A percentile compares a stretch with the other conserved stretches of the same genome.
Evolutionary conservation across 1,140 invertebrate species (phyloP).

Genomic region (Dendrolimus kikuchii): DNA sequence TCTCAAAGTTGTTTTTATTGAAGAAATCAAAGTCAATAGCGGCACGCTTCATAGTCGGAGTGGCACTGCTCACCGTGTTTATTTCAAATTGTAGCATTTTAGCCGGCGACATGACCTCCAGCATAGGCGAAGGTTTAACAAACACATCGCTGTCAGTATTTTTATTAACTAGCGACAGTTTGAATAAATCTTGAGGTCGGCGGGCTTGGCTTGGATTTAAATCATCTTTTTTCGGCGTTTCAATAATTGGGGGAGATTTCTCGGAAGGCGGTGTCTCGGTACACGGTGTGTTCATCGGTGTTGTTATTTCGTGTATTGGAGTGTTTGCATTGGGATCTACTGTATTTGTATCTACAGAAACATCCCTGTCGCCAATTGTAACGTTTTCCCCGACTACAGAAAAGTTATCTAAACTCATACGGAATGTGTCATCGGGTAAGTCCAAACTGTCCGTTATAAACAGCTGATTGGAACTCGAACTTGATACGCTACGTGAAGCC

Average conservation of each 20-base stretch:
- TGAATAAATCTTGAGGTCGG: constrained; percentile 34
- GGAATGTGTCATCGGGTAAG: constrained; percentile 53
- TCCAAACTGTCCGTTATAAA: constrained; percentile 47
- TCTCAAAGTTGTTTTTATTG: constrained; percentile 49
- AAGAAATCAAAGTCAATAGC: constrained; percentile 57
- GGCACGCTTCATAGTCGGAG: constrained; percentile 60
- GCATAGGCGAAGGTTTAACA: constrained; percentile 47
- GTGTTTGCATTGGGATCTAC: constrained; percentile 9
- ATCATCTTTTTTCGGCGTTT: constrained; percentile 36
- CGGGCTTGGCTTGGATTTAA: constrained; percentile 7
- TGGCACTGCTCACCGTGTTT: constrained; percentile 34
- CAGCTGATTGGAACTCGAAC: constrained; percentile 39
- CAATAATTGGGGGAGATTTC: constrained; percentile 32
- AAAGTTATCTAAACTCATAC: constrained; percentile 49
- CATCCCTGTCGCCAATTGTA: constrained; percentile 37
- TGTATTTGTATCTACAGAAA: constrained; percentile 29
- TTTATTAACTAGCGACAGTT: constrained; percentile 43
- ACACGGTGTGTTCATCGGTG: constrained; percentile 23
- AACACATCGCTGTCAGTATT: constrained; percentile 41
- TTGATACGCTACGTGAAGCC: constrained; percentile 19
- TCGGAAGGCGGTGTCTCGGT: constrained; percentile 11
- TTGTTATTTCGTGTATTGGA: constrained; percentile 11
- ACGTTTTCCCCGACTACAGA: constrained; percentile 55
- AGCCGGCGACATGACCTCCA: constrained; percentile 57
- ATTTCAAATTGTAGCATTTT: constrained; percentile 62